Conservation (phyloP, 2,113 vertebrate genomes). For the Mirza zaza region DNA sequence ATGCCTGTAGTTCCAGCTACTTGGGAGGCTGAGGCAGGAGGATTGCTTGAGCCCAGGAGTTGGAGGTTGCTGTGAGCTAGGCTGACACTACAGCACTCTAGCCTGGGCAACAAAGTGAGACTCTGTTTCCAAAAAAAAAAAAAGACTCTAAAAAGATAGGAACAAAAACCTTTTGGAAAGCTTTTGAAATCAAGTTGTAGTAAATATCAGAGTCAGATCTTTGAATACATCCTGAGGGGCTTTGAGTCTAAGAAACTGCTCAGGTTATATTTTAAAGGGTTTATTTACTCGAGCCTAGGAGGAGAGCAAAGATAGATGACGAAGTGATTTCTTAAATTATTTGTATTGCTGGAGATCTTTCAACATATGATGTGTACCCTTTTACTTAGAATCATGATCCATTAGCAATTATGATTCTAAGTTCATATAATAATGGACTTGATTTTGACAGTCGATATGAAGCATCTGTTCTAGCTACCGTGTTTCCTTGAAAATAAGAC, state of each 20-base stretch:
- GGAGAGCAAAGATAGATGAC: background rate
- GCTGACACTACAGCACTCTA: too few species aligned
- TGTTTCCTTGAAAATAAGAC: too few species aligned
- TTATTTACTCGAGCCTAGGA: background rate
- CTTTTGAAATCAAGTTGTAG: background rate
- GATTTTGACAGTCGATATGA: background rate
- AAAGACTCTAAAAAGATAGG: background rate
- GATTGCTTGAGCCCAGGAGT: too few species aligned
- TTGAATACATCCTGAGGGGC: background rate
- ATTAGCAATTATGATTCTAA: background rate
- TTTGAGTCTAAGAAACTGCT: background rate
- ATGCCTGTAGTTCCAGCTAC: too few species aligned
- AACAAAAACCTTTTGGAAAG: background rate
- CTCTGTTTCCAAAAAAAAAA: too few species aligned
- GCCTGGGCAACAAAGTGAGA: too few species aligned
- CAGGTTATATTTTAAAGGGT: background rate
- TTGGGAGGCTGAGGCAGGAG: too few species aligned
- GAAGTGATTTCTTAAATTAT: background rate
- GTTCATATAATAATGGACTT: background rate
- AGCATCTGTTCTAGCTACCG: background rate
- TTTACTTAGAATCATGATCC: background rate
- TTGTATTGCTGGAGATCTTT: background rate
- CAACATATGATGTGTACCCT: background rate
- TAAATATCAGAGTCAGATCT: background rate
- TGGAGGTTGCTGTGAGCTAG: too few species aligned